Evolutionary conservation across 2,113 vertebrate species (phyloP).

Genomic region (Rhinogobius similis): DNA sequence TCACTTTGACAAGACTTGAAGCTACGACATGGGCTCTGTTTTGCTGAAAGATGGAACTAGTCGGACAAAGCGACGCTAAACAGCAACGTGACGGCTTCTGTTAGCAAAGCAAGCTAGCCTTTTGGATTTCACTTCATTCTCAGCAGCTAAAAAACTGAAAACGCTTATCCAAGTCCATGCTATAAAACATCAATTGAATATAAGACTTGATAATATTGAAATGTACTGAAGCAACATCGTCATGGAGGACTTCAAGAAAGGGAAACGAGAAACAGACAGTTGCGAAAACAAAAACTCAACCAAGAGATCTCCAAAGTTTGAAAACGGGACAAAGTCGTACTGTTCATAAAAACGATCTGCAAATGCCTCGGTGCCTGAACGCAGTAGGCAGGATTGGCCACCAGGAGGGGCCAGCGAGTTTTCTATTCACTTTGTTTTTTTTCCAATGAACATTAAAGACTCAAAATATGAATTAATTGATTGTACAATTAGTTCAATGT

Average conservation of each 20-base stretch:
- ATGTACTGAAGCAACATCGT: slow-evolving; percentile 48
- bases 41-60: slow-evolving; percentile 14
- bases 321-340: slow-evolving; percentile 25
- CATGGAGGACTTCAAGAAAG: background rate
- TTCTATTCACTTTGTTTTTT: slow-evolving; percentile 26
- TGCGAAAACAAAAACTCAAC: slow-evolving; percentile 1
- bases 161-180: slow-evolving; percentile 36
- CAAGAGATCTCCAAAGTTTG: slow-evolving; percentile 2
- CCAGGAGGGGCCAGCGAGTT: slow-evolving; percentile 32
- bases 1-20: slow-evolving; percentile 20
- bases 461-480: slow-evolving; percentile 53
- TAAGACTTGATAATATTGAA: slow-evolving; percentile 41
- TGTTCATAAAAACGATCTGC: slow-evolving; percentile 62
- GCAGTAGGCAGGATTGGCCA: slow-evolving; percentile 42
- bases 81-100: slow-evolving; percentile 13
- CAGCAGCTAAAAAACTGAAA: slow-evolving; percentile 38
- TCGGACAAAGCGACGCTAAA: slow-evolving; percentile 24
- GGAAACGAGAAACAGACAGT: slow-evolving; percentile 30
- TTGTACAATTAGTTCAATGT: slow-evolving; percentile 63
- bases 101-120: background rate
- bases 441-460: slow-evolving; percentile 49
- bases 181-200: slow-evolving; percentile 14
- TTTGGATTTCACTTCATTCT: background rate
- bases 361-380: slow-evolving; percentile 66
- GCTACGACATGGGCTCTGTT: slow-evolving; percentile 20